Base-by-base conservation (phyloP, 2,797 vertebrate genomes). In the Bucorvus abyssinicus region DNA sequence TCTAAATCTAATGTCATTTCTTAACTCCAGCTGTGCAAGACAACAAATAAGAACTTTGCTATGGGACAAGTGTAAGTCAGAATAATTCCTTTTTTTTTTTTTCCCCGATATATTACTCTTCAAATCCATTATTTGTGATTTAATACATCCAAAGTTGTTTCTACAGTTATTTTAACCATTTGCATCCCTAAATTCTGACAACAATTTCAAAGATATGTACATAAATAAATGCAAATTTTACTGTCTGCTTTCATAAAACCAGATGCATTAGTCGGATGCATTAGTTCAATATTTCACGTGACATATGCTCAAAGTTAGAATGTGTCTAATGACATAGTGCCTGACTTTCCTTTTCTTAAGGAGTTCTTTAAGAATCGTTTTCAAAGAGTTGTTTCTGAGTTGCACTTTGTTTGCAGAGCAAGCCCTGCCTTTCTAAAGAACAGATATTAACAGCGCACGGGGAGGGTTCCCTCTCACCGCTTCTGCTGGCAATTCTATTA, bases 401-500 rank as follows among this genome's bases (percentile, higher is more conserved):
- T 94, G 81, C 60, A 97, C 94, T 93, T 96, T 96, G 59, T 88
- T 95, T 81, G 68, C 67, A 95, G 90, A 83, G 36, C 61, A 81
- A 87, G 44, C 60, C 50, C 82, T 90, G 56, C 52, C 64, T 85
- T 90, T 88, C 84, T 70, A 91, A 95, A 91, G 77, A 96, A 93
- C 44, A 95, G 77, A 91, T 94, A 95, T 68, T 77, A 90, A 52
- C 64, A 83, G 74, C 64, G 56, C 94, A 81, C 56, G 82, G 61
- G 32, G 87, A 84, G 57, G 73, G 89, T 59, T 70, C 64, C 70
- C 84, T 95, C 90, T 94, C 87, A 85, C 87, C 95, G 86, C 96
- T 95, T 95, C 70, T 95, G 79, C 84, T 94, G 81, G 90, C 81
- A 91, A 95, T 91, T 88, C 61, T 75, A 86, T 83, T 91, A 96